Percentiles rank a stretch among this genome's conserved stretches.
Conservation (phyloP, 2,113 vertebrate genomes). For the Tonatia bakeri region DNA sequence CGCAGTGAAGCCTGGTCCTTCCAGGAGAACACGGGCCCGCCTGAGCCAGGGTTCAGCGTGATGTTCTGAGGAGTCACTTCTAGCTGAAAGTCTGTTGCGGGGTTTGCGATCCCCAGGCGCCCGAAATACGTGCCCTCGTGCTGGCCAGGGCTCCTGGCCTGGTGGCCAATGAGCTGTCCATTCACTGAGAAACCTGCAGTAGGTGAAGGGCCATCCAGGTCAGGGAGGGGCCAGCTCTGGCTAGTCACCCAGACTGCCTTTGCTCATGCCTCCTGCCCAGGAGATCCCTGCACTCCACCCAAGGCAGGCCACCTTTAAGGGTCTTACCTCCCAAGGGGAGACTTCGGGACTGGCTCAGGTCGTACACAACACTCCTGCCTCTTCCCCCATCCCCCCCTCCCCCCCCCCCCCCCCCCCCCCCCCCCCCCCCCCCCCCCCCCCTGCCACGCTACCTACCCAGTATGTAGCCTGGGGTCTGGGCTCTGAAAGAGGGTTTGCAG, state of each 20-base stretch:
- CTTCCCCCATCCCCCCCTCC: too few species aligned
- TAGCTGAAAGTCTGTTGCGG: constrained; percentile 78
- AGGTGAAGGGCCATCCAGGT: not conserved
- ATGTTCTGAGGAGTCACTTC: constrained; percentile 85
- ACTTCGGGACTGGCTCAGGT: not conserved
- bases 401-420: too few species aligned
- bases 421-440: too few species aligned
- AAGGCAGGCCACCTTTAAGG: not conserved
- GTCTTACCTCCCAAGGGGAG: not conserved
- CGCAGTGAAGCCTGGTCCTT: constrained; percentile 76
- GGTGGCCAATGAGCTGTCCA: constrained; percentile 85
- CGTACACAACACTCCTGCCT: not conserved
- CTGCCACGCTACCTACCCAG: not conserved
- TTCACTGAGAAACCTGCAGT: constrained; percentile 86
- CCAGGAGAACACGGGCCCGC: constrained; percentile 80
- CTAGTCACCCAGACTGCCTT: not conserved
- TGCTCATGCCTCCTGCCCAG: not conserved
- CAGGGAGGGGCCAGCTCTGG: not conserved
- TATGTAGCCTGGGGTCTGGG: not conserved
- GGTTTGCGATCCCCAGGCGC: constrained; percentile 84
- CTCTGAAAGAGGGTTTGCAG: not conserved
- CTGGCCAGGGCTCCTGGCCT: constrained; percentile 69
- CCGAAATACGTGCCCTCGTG: constrained; percentile 85
- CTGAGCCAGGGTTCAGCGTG: constrained; percentile 73
- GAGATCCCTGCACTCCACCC: too few species aligned